Evolutionary conservation across 2,113 vertebrate species (phyloP), one percentile per base, ranked within the genome.

Genomic region (Neolamprologus devosi): DNA sequence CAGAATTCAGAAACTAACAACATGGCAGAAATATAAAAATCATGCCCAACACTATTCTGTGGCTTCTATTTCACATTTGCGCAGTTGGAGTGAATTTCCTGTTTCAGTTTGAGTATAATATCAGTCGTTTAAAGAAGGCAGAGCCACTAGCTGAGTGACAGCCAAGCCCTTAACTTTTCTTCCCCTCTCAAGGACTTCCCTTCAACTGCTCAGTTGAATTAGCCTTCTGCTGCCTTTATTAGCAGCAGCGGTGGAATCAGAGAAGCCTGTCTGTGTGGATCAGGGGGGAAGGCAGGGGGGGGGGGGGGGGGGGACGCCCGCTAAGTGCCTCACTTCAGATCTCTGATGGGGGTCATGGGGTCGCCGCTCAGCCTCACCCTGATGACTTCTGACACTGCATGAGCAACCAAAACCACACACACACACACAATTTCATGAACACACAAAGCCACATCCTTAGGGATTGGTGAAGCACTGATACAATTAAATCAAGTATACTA

Each of bases 381-480:
- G 95, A 96, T 96, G 92, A 94, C 91, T 95, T 95, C 85, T 97
- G 96, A 97, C 96, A 96, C 92, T 17, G 89, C 91, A 86, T 82
- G 82, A 91, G 89, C 92, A 93, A 90, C 90, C 85, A 63, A 93
- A 93, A 91, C 90, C 92, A 86, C 93, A 84, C 42, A 51, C 10
- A 84, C 80, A 87, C 78, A 78, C 35, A 58, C 28, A 33, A 49
- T 82, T 70, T 82, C 42, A 51, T 49, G 63, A 87, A 57, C 85
- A 65, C 73, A 80, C 12, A 86, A 88, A 93, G 84, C 88, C 87
- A 89, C 89, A 87, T 93, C 89, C 87, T 85, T 10, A 4, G 21
- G 7, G 54, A 58, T 51, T 6, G 53, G 9, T 58, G 26, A 10
- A 60, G 30, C 68, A 37, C 84, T 89, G 85, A 89, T 86, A 88